Evolutionary conservation across 1,140 invertebrate genomes (phyloP).

Genomic region (Saccostrea cuccullata): DNA sequence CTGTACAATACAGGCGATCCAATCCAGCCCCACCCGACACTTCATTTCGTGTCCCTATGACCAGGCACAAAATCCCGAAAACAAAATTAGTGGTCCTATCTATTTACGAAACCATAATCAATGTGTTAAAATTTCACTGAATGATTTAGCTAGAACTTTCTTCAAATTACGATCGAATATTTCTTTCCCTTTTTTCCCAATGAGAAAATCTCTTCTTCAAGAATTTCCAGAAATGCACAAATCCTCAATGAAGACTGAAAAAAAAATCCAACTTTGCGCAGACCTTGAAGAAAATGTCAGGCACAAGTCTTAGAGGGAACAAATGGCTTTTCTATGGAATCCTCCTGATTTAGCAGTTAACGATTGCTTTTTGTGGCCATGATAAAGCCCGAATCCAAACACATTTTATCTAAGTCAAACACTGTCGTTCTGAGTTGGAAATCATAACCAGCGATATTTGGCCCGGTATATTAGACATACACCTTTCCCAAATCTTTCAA

Average conservation of each 20-base stretch:
- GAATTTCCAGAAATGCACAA: too few species aligned
- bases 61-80: not conserved
- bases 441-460: slow-evolving; percentile 13
- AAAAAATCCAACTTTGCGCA: not conserved
- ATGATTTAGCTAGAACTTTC: too few species aligned
- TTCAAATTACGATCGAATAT: not conserved
- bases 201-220: not conserved
- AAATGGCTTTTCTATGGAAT: not conserved
- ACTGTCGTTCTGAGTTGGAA: slow-evolving; percentile 4
- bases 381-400: slow-evolving; percentile 14
- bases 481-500: slow-evolving; percentile 39
- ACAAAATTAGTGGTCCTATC: not conserved
- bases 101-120: slow-evolving; percentile 3
- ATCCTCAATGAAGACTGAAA: not conserved
- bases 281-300: not conserved
- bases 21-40: slow-evolving; percentile 49
- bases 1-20: slow-evolving; percentile 48
- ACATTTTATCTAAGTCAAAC: slow-evolving; percentile 42
- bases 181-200: not conserved
- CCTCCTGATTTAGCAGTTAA: not conserved
- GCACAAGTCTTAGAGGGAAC: not conserved
- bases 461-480: slow-evolving; percentile 18
- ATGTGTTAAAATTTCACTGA: not conserved
- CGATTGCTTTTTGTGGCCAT: not conserved
- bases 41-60: slow-evolving; percentile 17